Evolutionary conservation across 2,888 invertebrate genomes (phyloP), one percentile per base, ranked within the genome.

Genomic region (Orthonychiurus folsomi): DNA sequence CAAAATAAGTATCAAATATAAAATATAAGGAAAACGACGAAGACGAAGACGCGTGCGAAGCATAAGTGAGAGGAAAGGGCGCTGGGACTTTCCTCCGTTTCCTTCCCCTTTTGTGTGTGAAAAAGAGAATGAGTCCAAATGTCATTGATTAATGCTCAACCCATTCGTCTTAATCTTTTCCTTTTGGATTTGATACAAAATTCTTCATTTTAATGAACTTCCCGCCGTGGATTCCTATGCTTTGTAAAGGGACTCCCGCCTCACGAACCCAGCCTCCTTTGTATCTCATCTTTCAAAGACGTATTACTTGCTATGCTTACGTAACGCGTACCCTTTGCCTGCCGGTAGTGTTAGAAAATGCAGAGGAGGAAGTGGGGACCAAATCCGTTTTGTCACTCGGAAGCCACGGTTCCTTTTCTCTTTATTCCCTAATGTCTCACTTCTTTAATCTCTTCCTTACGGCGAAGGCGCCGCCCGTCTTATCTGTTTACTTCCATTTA

Each of bases 61-160:
- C 9, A 9, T 9, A 37, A 37, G 37, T 37, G 37, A 37, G 37
- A 37, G 37, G 37, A 37, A 15, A 37, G 37, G 15, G 37, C 9
- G 15, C 5, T 9, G 15, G 37, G 37, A 37, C 5, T 5, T n/a
- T n/a, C n/a, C n/a, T 15, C 5, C 37, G 37, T 37, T 37, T 37
- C 37, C 37, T 37, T n/a, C 37, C 37, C 15, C 15, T 37, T 37
- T 5, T 37, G 37, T 37, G 37, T 37, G 37, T 37, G 37, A 37
- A 37, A n/a, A 37, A 37, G 37, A 37, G 37, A 37, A 37, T 37
- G 37, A 37, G 37, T 37, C 37, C 37, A 37, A 37, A 65, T 63
- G 63, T 63, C 63, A 60, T 65, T 65, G 65, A 65, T 65, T 65
- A 65, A 65, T 65, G 63, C 61, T 27, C 63, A 50, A 58, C 55